phyloP scores from a whole-genome alignment of 92 coral and sea anemone genomes.

The Pocillopora meandrina region DNA sequence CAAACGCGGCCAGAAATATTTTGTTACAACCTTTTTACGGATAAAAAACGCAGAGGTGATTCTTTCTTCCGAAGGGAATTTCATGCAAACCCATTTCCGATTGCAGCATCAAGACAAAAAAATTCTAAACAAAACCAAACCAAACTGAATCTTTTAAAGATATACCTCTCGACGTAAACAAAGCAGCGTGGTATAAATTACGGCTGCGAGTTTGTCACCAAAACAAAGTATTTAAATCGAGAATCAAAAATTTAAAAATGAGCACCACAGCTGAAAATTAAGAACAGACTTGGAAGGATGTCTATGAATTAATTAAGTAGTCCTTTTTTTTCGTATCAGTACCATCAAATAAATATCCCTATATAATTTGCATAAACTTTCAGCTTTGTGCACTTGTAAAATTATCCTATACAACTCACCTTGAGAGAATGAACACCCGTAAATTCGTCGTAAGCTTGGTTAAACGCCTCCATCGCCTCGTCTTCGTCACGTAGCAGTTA shows the following conservation, averaged over 20 bases:
- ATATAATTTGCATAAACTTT: neutral
- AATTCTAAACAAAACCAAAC: too few relatives aligned
- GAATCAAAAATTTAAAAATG: neutral
- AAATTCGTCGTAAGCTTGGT: slow-evolving; percentile 39
- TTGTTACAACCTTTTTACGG: too few relatives aligned
- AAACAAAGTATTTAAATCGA: too few relatives aligned
- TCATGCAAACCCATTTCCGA: too few relatives aligned
- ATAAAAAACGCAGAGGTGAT: too few relatives aligned
- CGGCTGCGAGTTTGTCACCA: too few relatives aligned
- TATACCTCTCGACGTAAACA: too few relatives aligned
- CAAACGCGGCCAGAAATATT: too few relatives aligned
- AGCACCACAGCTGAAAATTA: neutral
- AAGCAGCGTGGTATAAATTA: too few relatives aligned
- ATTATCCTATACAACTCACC: neutral
- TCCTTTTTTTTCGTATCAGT: neutral
- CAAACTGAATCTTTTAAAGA: too few relatives aligned
- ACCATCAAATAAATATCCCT: neutral
- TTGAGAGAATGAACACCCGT: slow-evolving; percentile 22
- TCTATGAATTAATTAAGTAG: neutral
- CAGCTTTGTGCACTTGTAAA: neutral
- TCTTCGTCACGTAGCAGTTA: neutral
- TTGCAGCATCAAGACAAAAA: too few relatives aligned
- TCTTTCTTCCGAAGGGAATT: too few relatives aligned
- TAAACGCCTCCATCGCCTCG: slow-evolving; percentile 37
- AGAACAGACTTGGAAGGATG: neutral